Conservation (phyloP, 2,797 vertebrate species). For the Scolopax bukidnonensis region DNA sequence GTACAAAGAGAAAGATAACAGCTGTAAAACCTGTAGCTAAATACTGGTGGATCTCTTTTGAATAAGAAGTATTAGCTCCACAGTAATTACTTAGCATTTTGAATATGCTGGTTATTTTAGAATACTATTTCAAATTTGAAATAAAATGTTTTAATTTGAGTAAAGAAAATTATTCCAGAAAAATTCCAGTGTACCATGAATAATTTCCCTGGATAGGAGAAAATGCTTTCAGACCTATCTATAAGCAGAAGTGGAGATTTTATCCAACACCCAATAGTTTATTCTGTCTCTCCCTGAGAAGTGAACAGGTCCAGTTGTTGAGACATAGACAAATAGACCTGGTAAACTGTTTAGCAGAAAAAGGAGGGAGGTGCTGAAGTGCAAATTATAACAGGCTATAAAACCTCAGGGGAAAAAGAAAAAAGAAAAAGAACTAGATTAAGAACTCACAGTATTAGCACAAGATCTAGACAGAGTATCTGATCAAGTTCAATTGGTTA, state of each 20-base stretch:
- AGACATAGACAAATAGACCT: background rate
- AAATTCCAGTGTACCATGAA: background rate
- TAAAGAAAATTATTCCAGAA: background rate
- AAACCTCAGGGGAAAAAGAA: fast-evolving
- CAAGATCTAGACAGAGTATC: background rate
- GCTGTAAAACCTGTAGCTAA: background rate
- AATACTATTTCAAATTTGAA: background rate
- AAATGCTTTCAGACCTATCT: background rate
- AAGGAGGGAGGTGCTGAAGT: background rate
- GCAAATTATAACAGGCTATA: background rate
- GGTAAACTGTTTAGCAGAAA: background rate
- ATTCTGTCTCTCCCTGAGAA: background rate
- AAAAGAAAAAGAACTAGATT: background rate
- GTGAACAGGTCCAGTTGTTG: background rate
- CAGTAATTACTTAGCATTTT: background rate
- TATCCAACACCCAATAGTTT: background rate
- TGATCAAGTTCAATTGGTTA: background rate
- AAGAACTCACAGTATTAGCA: background rate
- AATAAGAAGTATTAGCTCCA: background rate
- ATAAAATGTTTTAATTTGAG: background rate
- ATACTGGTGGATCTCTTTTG: background rate
- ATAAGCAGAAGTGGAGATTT: background rate
- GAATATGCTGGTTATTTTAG: background rate
- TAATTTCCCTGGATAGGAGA: background rate
- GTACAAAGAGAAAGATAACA: background rate